Base-by-base conservation (phyloP, 2,113 vertebrate genomes). In the Neoarius graeffei region DNA sequence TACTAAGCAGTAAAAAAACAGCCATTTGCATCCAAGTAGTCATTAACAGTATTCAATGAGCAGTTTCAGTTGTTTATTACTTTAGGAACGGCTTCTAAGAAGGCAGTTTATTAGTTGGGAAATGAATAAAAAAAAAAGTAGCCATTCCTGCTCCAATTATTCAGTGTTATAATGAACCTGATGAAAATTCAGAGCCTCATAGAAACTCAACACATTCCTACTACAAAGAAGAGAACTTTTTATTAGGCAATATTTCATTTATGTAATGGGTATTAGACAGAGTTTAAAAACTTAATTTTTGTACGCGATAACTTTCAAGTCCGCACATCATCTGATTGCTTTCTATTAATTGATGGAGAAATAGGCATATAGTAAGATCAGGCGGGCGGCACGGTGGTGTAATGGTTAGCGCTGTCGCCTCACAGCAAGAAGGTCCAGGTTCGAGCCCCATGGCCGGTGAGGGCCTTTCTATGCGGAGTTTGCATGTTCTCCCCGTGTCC, bases 21-120 rank as follows among this genome's bases (percentile, higher is more conserved):
- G 62, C 54, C 87, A 85, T 87, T 90, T 87, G 79, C 57, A 62
- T 82, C 25, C 20, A 23, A 52, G 57, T 25, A 13, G 80, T 82
- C 88, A 89, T 88, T 87, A 88, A 85, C 85, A 88, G 62, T 62
- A 71, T 83, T 64, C 79, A 86, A 57, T 25, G 60, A 89, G 86
- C 88, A 74, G 81, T 77, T 42, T 81, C 54, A 64, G 79, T 66
- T 67, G 79, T 82, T 73, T 81, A 81, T 87, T 73, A 82, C 56
- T 85, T 56, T 13, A 15, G 9, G 57, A 69, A 81, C 30, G 85
- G 88, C 82, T 82, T 86, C 64, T 52, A 86, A 35, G 79, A 80
- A 80, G 81, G 48, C 80, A 62, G 57, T 82, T 62, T 82, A 62
- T 89, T 86, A 74, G 87, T 60, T 50, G 81, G 60, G 30, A 86